Percentiles rank a stretch among this genome's conserved stretches.
Conservation (phyloP, 2,113 vertebrate species). For the cattle (Bos taurus) region DNA sequence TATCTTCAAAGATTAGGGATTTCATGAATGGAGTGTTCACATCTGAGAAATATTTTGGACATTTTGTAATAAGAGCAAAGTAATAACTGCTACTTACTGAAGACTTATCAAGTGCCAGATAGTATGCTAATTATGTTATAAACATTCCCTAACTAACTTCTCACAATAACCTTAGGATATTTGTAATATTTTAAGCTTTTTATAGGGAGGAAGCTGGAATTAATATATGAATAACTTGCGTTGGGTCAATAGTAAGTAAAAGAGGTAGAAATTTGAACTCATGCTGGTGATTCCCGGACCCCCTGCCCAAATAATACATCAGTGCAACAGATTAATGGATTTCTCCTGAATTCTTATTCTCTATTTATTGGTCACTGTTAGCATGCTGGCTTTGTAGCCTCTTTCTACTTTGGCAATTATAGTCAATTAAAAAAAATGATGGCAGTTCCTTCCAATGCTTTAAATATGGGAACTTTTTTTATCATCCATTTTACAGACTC, state of each 20-base stretch:
- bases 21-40: background rate
- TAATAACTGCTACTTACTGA: background rate
- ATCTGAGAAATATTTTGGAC: background rate
- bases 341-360: background rate
- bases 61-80: background rate
- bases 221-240: background rate
- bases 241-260: background rate
- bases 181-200: background rate
- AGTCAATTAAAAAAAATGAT: background rate
- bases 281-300: background rate
- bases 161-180: background rate
- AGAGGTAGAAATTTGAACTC: background rate
- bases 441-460: background rate
- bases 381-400: background rate
- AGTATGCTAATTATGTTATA: background rate
- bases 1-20: background rate
- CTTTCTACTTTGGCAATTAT: background rate
- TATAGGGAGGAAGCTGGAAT: background rate
- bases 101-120: background rate
- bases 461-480: background rate
- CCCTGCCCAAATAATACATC: background rate
- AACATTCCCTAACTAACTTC: background rate
- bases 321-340: background rate
- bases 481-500: background rate
- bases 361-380: background rate